phyloP scores from a whole-genome alignment of 2,888 invertebrate species.

The Chymomyza fuscimana region DNA sequence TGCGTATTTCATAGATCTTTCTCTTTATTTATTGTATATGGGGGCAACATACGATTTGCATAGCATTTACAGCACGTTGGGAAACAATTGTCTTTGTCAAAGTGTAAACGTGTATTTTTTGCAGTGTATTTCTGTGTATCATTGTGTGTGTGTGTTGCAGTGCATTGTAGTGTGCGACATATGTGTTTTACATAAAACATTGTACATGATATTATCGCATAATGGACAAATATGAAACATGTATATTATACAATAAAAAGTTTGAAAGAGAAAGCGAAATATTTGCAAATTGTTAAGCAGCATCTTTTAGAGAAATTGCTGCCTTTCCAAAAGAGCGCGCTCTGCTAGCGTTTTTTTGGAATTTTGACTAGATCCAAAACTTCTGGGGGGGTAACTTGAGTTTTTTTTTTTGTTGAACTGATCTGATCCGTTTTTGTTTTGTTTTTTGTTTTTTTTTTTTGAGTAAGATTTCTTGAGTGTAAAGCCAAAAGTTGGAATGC shows the following conservation, averaged over 20 bases:
- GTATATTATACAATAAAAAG: background rate
- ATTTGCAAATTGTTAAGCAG: slow-evolving; percentile 8
- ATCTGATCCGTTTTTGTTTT: slow-evolving; percentile 26
- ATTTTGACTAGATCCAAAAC: background rate
- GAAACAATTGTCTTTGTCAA: background rate
- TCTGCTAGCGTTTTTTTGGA: background rate
- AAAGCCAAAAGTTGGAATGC: background rate
- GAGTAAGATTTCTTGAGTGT: background rate
- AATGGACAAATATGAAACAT: slow-evolving; percentile 41
- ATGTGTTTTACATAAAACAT: slow-evolving; percentile 53
- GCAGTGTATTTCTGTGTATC: slow-evolving; percentile 15
- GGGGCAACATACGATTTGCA: background rate
- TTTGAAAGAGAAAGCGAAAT: slow-evolving; percentile 21
- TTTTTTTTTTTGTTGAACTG: slow-evolving; percentile 33
- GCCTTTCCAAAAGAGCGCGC: background rate
- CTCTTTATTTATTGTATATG: background rate
- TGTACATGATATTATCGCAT: slow-evolving; percentile 65
- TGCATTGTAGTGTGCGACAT: background rate
- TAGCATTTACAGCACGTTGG: background rate
- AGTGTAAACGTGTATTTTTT: too few relatives aligned
- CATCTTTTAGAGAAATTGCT: background rate
- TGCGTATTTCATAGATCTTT: background rate
- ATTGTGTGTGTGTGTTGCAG: slow-evolving; percentile 17
- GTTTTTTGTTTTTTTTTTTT: slow-evolving; percentile 9
- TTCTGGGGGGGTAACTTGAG: background rate